Conservation (phyloP, 2,888 invertebrate genomes). For the Galerucella calmariensis region DNA sequence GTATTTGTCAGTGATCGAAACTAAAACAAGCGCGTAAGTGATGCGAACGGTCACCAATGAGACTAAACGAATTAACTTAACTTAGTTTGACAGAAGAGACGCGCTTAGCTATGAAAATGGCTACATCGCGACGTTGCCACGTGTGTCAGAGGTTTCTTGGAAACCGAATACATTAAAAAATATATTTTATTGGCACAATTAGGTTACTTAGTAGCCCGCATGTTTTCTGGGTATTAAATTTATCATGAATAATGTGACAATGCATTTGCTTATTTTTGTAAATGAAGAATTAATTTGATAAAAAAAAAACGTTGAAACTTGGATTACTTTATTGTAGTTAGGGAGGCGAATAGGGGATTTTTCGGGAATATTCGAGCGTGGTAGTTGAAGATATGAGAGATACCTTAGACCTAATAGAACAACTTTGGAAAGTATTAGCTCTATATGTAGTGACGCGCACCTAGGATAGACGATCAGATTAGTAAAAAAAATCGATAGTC, state of each 20-base stretch:
- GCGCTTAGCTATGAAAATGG: conserved; percentile 39
- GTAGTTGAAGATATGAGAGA: too few species aligned
- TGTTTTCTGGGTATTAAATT: neutral
- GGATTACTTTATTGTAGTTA: neutral
- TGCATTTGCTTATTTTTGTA: neutral
- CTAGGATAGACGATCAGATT: too few species aligned
- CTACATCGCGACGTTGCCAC: conserved; percentile 31
- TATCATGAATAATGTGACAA: neutral
- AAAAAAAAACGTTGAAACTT: neutral
- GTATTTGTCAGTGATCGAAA: conserved; percentile 36
- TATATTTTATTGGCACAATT: neutral
- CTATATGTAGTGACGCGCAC: too few species aligned
- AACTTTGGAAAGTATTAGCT: too few species aligned
- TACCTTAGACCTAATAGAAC: too few species aligned
- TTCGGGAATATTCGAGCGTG: too few species aligned
- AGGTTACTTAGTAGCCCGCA: neutral
- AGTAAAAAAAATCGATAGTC: too few species aligned
- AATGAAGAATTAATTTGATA: neutral
- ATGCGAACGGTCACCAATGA: conserved; percentile 38
- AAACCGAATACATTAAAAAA: neutral
- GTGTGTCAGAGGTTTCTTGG: neutral
- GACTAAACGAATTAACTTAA: conserved; percentile 37
- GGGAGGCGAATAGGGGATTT: too few species aligned
- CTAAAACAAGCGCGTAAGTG: conserved; percentile 27
- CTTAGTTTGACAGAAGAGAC: conserved; percentile 26